These are phyloP conservation scores for Dendroctonus valens DNA, from an alignment of 1,140 invertebrate genomes.

Conservation along the genomic window DNA sequence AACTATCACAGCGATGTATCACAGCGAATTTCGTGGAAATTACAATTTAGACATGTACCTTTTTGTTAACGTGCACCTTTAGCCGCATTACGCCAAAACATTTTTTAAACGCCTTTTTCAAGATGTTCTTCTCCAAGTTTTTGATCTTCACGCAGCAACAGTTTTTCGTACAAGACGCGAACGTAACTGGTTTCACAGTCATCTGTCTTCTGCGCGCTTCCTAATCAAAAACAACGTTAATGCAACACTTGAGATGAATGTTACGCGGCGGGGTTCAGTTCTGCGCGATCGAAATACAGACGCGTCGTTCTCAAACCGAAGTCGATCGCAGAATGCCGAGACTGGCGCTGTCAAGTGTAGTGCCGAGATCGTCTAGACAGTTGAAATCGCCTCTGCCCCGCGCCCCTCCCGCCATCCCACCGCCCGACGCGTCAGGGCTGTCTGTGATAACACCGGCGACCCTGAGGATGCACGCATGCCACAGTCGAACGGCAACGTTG, in stretches of 20 bases:
- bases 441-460: constrained; percentile 44
- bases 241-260: background rate
- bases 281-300: no score
- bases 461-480: constrained; percentile 42
- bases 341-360: constrained; percentile 41
- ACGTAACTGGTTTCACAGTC: constrained; percentile 16
- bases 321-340: constrained; percentile 14
- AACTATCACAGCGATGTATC: constrained; percentile 32
- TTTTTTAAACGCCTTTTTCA: constrained; percentile 46
- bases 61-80: constrained; percentile 46
- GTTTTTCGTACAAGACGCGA: background rate
- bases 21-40: constrained; percentile 23
- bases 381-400: constrained; percentile 36
- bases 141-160: constrained; percentile 5
- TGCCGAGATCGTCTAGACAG: constrained; percentile 43
- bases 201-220: constrained; percentile 4
- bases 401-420: constrained; percentile 12
- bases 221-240: background rate
- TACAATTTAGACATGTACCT: constrained; percentile 40
- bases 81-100: constrained; percentile 44
- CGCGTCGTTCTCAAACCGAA: background rate
- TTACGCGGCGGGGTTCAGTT: no score
- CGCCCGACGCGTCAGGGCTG: constrained; percentile 32
- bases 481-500: constrained; percentile 22
- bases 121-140: constrained; percentile 28